phyloP scores from a whole-genome alignment of 2,113 vertebrate species.

The Melierax canorus region DNA sequence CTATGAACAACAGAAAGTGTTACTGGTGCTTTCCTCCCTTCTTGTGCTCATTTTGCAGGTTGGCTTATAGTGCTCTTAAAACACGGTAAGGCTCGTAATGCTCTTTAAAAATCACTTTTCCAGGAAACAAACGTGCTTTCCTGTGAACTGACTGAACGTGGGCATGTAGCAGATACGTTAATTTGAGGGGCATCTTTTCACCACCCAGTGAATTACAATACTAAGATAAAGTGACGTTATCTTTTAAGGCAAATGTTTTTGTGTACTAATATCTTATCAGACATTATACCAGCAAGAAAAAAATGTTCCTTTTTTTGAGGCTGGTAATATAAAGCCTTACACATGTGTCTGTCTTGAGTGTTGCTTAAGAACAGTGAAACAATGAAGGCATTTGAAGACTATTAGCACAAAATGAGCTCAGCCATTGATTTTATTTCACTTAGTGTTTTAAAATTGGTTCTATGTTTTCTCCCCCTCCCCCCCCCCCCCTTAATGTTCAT shows the following conservation, averaged over 20 bases:
- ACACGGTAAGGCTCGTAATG: neutral
- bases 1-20: neutral
- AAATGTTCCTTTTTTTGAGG: neutral
- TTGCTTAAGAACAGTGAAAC: slow-evolving; percentile 40
- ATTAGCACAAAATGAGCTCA: slow-evolving; percentile 50
- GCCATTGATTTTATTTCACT: slow-evolving; percentile 67
- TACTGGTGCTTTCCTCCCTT: neutral
- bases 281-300: neutral
- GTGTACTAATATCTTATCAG: neutral
- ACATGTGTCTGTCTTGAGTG: neutral
- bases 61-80: neutral
- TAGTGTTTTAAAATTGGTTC: slow-evolving; percentile 37
- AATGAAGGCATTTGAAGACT: slow-evolving; percentile 40
- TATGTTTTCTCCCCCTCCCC: neutral
- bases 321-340: neutral
- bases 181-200: neutral
- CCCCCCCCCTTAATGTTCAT: neutral
- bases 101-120: neutral
- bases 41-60: neutral
- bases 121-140: neutral
- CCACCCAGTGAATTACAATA: neutral
- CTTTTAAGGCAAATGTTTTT: slow-evolving; percentile 1
- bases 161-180: neutral
- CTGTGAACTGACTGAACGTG: neutral
- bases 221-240: neutral